Base-by-base conservation (phyloP, 2,888 invertebrate species). In the Cremastinae sp. region DNA sequence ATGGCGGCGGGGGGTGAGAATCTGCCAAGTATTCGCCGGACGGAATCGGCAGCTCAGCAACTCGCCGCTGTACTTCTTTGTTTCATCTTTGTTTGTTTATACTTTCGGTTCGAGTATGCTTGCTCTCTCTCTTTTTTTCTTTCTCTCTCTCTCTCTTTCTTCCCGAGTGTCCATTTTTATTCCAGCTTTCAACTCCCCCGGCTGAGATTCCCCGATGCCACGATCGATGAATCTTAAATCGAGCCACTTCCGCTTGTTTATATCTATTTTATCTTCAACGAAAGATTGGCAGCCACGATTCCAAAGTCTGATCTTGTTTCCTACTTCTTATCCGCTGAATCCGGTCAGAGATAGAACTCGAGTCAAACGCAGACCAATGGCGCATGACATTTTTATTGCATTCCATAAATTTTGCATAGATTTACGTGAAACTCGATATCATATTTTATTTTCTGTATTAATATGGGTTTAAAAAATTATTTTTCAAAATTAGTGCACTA, bases 21-120 rank as follows among this genome's bases (percentile, higher is more conserved):
- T 68, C 34, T 58, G 43, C 8, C 36, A 14, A 65, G 36, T 53
- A 43, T 65, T 28, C 43, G 18, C 61, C 41, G 51, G 45, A 75
- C 61, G 70, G 78, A 81, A 82, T 80, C 80, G 64, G 54, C 74
- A 59, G 74, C 62, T 54, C 7, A 75, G 47, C 61, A 71, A 68
- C 47, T 68, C 43, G 41, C 36, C 14, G 28, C 45, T 65, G 71
- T 73, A 78, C 54, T 12, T 45, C 61, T 69, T 56, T 34, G 54
- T 70, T 51, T 54, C 43, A 28, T 45, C 70, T 41, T 18, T 70
- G 51, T 16, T 68, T 51, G 18, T 68, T 41, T n/a, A n/a, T n/a
- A n/a, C 45, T 49, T 12, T 12, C 41, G 47, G n/a, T n/a, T n/a
- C n/a, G n/a, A n/a, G n/a, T n/a, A n/a, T n/a, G n/a, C n/a, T n/a